phyloP scores from a whole-genome alignment of 2,113 vertebrate genomes.

The Chloroceryle aenea region DNA sequence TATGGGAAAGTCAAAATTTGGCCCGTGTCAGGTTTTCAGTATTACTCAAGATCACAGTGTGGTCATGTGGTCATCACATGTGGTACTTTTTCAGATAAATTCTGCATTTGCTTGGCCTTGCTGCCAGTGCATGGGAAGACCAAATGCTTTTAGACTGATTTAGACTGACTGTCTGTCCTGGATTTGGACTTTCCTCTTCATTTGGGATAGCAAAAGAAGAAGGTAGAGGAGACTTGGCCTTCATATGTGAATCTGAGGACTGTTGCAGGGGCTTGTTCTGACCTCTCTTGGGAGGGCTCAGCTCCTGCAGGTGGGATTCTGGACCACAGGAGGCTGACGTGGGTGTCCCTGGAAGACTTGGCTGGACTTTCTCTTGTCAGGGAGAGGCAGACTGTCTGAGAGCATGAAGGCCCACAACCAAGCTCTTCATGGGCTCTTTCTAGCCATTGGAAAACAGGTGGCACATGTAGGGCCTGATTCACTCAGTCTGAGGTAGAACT shows the following conservation, averaged over 20 bases:
- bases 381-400: neutral
- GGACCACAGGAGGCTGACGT: neutral
- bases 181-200: neutral
- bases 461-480: neutral
- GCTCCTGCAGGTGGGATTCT: neutral
- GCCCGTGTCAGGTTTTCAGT: neutral
- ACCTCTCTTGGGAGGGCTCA: neutral
- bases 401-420: neutral
- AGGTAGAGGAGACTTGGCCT: neutral
- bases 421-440: neutral
- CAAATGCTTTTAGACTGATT: neutral
- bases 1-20: neutral
- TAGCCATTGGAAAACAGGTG: neutral
- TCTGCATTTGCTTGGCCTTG: neutral
- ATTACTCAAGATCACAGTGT: neutral
- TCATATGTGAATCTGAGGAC: neutral
- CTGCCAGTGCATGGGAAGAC: neutral
- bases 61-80: neutral
- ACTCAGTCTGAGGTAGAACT: neutral
- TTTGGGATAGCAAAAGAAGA: neutral
- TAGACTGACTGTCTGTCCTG: neutral
- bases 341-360: neutral
- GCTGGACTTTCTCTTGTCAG: neutral
- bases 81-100: neutral
- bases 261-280: neutral